These are phyloP conservation scores for Aurelia aurita DNA, from an alignment of 30 jellyfish, hydroid and myxozoan genomes.

Conservation along the genomic window DNA sequence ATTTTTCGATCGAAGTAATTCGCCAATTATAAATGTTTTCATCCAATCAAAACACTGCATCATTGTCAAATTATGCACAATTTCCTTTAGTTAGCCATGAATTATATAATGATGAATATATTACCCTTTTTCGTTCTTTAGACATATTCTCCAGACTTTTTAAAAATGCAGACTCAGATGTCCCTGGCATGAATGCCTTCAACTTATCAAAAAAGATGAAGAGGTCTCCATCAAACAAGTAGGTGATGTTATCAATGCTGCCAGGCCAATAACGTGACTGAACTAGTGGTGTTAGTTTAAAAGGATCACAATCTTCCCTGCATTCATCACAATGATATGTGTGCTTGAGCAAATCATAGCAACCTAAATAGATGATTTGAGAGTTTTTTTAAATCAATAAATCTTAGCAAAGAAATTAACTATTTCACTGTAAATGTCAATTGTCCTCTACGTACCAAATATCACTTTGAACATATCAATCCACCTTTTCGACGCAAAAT, in stretches of 20 bases:
- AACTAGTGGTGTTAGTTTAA: neutral
- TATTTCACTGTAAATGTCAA: too few relatives aligned
- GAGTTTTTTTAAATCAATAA: too few relatives aligned
- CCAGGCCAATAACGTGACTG: slow-evolving; percentile 65
- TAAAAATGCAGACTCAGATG: slow-evolving; percentile 47
- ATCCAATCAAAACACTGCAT: too few relatives aligned
- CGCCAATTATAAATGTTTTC: too few relatives aligned
- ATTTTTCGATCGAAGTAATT: too few relatives aligned
- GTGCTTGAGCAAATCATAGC: slow-evolving; percentile 36
- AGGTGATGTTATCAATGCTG: slow-evolving; percentile 1
- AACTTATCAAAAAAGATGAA: slow-evolving; percentile 26
- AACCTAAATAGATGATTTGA: neutral
- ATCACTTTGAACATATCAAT: too few relatives aligned
- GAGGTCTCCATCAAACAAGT: slow-evolving; percentile 16
- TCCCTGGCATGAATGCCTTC: slow-evolving; percentile 49
- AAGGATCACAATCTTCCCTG: slow-evolving; percentile 28
- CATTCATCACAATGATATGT: slow-evolving; percentile 22
- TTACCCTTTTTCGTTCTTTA: neutral
- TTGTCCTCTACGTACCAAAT: too few relatives aligned
- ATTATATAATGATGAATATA: too few relatives aligned
- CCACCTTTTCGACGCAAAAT: too few relatives aligned
- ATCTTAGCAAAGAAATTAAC: too few relatives aligned
- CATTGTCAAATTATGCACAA: too few relatives aligned
- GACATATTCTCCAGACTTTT: slow-evolving; percentile 17
- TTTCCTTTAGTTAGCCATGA: too few relatives aligned